Base-by-base conservation (phyloP, 1,140 invertebrate species). In the Myzus persicae region DNA sequence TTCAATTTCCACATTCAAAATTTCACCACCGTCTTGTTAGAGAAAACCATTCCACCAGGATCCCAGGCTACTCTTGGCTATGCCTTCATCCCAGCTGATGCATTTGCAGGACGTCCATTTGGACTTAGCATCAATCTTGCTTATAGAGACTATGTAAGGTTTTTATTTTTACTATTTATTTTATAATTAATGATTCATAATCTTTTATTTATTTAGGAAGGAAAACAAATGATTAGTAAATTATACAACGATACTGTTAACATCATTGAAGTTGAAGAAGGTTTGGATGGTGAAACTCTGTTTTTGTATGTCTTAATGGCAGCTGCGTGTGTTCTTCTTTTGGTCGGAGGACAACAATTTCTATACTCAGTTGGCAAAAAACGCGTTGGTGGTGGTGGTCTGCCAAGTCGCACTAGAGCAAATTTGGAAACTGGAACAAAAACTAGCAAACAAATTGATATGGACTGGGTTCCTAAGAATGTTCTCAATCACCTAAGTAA, bases 231-330 rank as follows among this genome's bases (percentile, higher is more conserved):
- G 95, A 96, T 97, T 94, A 98, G 99, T 95, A 98, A 99, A 94
- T 98, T 99, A 1, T 99, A 98, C 96, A 99, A 99, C 95, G 98
- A 99, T 95, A 99, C 99, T n/a, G 96, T 99, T 14, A 98, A 98
- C 95, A 98, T 99, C 94, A 96, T 99, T 54, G 99, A 99, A 96
- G 96, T 99, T 84, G 99, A 99, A 94, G 99, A 99, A 95, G 99
- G 99, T 94, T 96, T 99, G 31, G 99, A 99, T 95, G 98, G 98
- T 81, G 99, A 99, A 96, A 99, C 99, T 46, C 98, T 99, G 96
- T 99, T 99, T 97, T 95, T 99, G 88, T 99, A 99, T 94, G 96
- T 99, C 81, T 98, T 99, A 95, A 96, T 99, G 82, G 97, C 97
- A 84, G 99, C 98, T 31, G 97, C 98, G 93, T 97, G 97, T 67